Base-by-base conservation (phyloP, 1,140 invertebrate genomes). In the Drosophila punjabiensis region DNA sequence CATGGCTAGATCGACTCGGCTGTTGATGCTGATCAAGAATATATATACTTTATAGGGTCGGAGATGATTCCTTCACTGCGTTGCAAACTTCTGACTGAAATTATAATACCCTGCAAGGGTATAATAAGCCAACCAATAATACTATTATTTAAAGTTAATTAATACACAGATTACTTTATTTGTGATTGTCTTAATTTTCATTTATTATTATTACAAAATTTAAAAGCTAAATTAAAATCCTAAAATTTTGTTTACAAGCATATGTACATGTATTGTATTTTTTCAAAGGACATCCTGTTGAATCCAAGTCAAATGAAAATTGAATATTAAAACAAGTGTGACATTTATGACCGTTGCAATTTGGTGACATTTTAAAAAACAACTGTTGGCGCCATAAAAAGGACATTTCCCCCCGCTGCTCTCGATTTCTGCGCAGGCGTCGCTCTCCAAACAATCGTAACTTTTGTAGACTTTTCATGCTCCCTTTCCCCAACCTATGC, bases 391-490 rank as follows among this genome's bases (percentile, higher is more conserved):
- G 84, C 85, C 85, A 84, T 76, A 75, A 63, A 24, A 35, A 14
- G 47, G 18, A 70, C 39, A 35, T 20, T 37, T 39, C 13, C 32
- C 13, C 39, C 11, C 5, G 4, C 11, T 16, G 4, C 11, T 16
- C n/a, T 32, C 5, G n/a, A 11, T 24, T 28, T 8, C 13, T 63
- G 86, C 85, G 85, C 85, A 88, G 58, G 79, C 86, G 86, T 62
- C 68, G 82, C 81, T 89, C 86, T 90, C 79, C 65, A 76, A 60
- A 37, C 0, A 9, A 18, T 67, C 66, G 53, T 39, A 18, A 39
- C 37, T 47, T 56, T 80, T 89, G 86, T 79, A 89, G 86, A 89
- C 16, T 89, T 86, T 64, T 10, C 3, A 7, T 24, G 37, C 45
- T 32, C 52, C 13, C 48, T 14, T 16, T 8, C 6, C 24, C 7